Conservation (phyloP, 2,113 vertebrate genomes). For the Tamias sibiricus region DNA sequence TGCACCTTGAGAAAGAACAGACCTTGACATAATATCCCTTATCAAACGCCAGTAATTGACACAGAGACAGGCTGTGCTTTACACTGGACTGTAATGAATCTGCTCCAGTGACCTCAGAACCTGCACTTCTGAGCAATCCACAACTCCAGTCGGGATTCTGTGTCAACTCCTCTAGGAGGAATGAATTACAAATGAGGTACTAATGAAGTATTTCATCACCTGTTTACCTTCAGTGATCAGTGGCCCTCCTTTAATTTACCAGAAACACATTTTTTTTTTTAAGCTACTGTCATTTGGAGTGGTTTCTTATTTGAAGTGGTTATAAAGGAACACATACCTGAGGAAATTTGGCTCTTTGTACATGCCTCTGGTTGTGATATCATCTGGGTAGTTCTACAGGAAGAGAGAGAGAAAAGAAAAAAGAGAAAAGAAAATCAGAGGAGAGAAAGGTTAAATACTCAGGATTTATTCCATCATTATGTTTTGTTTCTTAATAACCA, state of each 20-base stretch:
- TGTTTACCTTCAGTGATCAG: constrained; percentile 86
- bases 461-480: not conserved
- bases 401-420: constrained; percentile 4
- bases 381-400: constrained; percentile 43
- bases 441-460: constrained; percentile 38
- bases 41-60: constrained; percentile 87
- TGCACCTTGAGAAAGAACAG: constrained; percentile 89
- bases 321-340: constrained; percentile 84
- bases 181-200: constrained; percentile 88
- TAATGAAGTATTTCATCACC: constrained; percentile 88
- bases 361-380: constrained; percentile 67
- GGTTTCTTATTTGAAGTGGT: constrained; percentile 79
- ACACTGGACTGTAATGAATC: constrained; percentile 87
- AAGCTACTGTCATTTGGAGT: constrained; percentile 82
- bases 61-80: constrained; percentile 86
- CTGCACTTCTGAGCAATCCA: constrained; percentile 86
- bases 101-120: constrained; percentile 87
- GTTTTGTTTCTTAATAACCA: not conserved
- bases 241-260: constrained; percentile 82
- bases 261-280: constrained; percentile 80
- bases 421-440: not conserved
- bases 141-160: constrained; percentile 83
- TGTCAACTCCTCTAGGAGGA: constrained; percentile 86
- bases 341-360: constrained; percentile 56
- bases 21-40: constrained; percentile 86